Base-by-base conservation (phyloP, 2,888 invertebrate species). In the Euspilapteryx auroguttella region DNA sequence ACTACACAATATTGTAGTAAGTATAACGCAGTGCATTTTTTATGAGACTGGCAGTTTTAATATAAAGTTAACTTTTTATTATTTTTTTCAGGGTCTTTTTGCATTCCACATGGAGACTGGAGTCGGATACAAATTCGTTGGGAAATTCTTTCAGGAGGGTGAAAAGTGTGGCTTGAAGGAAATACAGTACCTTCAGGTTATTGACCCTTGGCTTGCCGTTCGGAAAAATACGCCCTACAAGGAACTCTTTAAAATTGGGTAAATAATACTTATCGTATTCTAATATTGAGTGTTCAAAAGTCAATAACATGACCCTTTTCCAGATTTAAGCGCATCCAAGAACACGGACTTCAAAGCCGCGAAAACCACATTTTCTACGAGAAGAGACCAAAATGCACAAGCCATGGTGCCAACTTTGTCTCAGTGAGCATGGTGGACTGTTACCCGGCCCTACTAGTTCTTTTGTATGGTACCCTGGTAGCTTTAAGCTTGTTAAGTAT, bases 101-200 rank as follows among this genome's bases (percentile, higher is more conserved):
- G 85, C 83, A 2, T 85, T 86, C 39, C 83, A 86, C 46, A 81
- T 81, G 50, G 86, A 86, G 49, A 62, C 78, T 1, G 80, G 82
- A 1, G 77, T 80, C 1, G 82, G 82, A 0, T 86, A 86, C 47
- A 81, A 85, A 46, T 59, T 85, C 14, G 79, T 86, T 1, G 79
- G 80, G 11, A 82, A 83, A 47, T 82, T 79, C 29, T 87, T 82
- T 44, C 61, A 71, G 11, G 87, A 87, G 48, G 79, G 79, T 9
- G 83, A 87, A 50, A 87, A 87, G 47, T 87, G 87, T 45, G 82
- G 82, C 0, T 53, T 87, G 12, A 79, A 80, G 31, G 86, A 85
- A 45, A 84, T 87, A 40, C 78, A 78, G 37, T 79, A 77, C 37
- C 46, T 83, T 15, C 80, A 83, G 56, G 81, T 82, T 0, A 75